phyloP scores from a whole-genome alignment of 2,113 vertebrate species.

The Dendrocopos noguchii region DNA sequence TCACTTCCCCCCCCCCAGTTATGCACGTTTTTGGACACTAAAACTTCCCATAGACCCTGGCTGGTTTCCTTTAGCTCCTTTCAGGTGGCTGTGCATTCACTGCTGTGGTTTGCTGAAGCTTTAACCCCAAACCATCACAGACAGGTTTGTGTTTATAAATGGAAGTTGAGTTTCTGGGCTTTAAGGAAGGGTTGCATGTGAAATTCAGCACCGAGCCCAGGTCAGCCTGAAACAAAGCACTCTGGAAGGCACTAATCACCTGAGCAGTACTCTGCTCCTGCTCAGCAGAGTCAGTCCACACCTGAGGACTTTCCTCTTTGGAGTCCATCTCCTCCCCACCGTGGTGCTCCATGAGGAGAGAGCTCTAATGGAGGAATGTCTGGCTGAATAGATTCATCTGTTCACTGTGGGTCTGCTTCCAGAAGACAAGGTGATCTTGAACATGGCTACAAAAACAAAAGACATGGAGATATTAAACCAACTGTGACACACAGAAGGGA shows the following conservation, averaged over 20 bases:
- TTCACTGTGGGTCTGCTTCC: conserved; percentile 6
- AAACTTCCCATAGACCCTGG: background rate
- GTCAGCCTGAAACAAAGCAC: background rate
- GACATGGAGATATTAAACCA: background rate
- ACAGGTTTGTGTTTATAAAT: background rate
- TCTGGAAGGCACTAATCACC: conserved; percentile 62
- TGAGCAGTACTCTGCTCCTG: conserved; percentile 76
- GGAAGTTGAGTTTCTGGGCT: background rate
- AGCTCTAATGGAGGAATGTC: conserved; percentile 1
- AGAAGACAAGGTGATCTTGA: conserved; percentile 32
- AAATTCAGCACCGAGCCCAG: background rate
- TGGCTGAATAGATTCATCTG: conserved; percentile 65
- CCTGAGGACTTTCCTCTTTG: conserved; percentile 77
- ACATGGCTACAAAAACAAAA: conserved; percentile 47
- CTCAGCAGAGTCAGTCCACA: conserved; percentile 76
- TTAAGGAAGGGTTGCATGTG: fast-evolving
- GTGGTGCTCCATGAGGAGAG: conserved; percentile 16
- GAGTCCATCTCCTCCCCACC: conserved; percentile 72
- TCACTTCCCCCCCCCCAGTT: background rate
- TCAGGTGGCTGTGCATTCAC: background rate
- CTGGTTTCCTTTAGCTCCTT: background rate
- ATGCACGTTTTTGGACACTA: background rate
- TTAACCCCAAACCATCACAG: background rate
- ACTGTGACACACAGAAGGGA: background rate
- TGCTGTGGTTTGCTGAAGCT: background rate